phyloP scores from a whole-genome alignment of 2,113 vertebrate species.

The Odontophorus gujanensis region DNA sequence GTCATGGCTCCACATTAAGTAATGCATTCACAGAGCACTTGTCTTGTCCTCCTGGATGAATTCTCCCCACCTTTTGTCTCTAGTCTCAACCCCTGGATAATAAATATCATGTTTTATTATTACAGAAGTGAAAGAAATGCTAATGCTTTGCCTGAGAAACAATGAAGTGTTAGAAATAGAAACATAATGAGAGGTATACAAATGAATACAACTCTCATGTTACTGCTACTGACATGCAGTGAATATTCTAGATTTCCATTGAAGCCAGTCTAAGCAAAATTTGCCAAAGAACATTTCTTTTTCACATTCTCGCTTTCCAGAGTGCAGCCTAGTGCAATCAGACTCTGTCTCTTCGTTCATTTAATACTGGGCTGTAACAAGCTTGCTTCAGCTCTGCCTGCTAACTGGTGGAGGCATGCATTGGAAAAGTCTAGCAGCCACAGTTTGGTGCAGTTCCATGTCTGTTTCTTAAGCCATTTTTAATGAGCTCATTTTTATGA shows the following conservation, averaged over 20 bases:
- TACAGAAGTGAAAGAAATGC: conserved; percentile 38
- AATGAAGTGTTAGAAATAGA: conserved; percentile 30
- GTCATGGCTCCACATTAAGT: conserved; percentile 26
- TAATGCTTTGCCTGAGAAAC: conserved; percentile 47
- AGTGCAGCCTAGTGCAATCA: background rate
- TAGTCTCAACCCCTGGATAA: background rate
- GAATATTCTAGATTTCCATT: conserved; percentile 24
- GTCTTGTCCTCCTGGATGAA: conserved; percentile 13
- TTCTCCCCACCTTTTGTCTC: background rate
- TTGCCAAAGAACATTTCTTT: conserved; percentile 16
- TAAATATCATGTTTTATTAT: conserved; percentile 39
- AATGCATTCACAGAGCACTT: background rate
- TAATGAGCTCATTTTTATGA: conserved; percentile 27
- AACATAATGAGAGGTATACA: conserved; percentile 1
- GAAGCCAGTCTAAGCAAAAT: background rate
- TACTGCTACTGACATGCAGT: background rate
- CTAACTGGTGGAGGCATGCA: background rate
- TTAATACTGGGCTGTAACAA: background rate
- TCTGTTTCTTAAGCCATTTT: background rate
- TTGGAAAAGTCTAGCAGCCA: background rate
- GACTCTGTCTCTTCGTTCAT: background rate
- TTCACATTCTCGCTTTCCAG: background rate
- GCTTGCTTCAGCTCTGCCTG: background rate
- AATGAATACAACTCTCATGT: background rate
- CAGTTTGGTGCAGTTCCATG: background rate